Evolutionary conservation across 2,113 vertebrate species (phyloP).

Genomic region (Oncorhynchus kisutch): DNA sequence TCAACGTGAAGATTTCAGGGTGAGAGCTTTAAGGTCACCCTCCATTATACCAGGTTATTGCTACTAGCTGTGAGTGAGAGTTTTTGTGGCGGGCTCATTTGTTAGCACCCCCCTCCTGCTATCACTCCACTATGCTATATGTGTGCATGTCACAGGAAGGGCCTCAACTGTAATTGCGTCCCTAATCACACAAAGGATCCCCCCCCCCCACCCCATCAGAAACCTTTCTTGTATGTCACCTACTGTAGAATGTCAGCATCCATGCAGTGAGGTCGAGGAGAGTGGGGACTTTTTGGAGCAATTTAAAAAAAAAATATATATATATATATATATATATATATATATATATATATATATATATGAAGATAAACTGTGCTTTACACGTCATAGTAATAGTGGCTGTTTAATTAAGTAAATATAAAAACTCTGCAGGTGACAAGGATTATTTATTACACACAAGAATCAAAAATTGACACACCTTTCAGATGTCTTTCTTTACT

Average conservation of each 20-base stretch:
- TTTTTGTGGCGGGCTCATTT: conserved; percentile 38
- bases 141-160: not conserved
- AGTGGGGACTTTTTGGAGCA: not conserved
- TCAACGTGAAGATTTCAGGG: conserved; percentile 40
- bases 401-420: not conserved
- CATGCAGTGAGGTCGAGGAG: not conserved
- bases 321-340: no score
- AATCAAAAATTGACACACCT: not conserved
- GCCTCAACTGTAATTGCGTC: conserved; percentile 8
- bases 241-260: conserved; percentile 3
- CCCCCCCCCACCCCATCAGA: not conserved
- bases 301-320: no score
- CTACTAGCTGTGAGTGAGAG: conserved; percentile 11
- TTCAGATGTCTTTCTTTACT: no score
- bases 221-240: conserved; percentile 2
- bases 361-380: not conserved
- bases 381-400: not conserved
- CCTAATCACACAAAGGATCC: conserved; percentile 10
- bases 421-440: not conserved
- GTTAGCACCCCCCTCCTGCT: conserved; percentile 19
- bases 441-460: not conserved
- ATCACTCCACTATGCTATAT: not conserved
- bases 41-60: conserved; percentile 54
- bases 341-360: no score
- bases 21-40: conserved; percentile 34